These are phyloP conservation scores for Rhabdomys pumilio DNA, from an alignment of 2,797 vertebrate species.

Conservation along the genomic window DNA sequence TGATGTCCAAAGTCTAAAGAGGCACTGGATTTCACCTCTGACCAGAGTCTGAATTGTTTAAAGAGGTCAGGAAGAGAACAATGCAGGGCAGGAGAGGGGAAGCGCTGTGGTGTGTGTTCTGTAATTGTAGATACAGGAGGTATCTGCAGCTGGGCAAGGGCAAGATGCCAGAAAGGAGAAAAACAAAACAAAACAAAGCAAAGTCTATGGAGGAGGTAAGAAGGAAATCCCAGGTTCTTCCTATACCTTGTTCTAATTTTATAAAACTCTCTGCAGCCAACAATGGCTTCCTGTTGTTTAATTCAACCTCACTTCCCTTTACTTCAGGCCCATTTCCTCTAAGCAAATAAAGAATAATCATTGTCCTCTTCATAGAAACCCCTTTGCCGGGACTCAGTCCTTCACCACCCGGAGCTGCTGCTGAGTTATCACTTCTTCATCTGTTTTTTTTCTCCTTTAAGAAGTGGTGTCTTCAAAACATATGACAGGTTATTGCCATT, in stretches of 20 bases:
- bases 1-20: constrained; percentile 39
- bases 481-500: background rate
- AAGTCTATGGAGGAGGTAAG: background rate
- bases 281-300: constrained; percentile 77
- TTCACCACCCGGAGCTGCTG: background rate
- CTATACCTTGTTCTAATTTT: constrained; percentile 73
- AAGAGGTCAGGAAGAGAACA: background rate
- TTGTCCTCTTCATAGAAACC: constrained; percentile 44
- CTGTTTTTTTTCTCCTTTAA: background rate
- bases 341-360: constrained; percentile 72
- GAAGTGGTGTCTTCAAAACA: constrained; percentile 23
- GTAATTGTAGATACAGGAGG: background rate
- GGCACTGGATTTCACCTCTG: background rate
- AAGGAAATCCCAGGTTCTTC: constrained; percentile 62
- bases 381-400: background rate
- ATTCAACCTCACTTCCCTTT: constrained; percentile 75
- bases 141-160: background rate
- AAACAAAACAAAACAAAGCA: background rate
- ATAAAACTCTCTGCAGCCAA: constrained; percentile 64
- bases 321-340: constrained; percentile 74
- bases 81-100: background rate
- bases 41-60: background rate
- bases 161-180: background rate
- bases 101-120: background rate
- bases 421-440: background rate